Percentiles rank a stretch among this genome's conserved stretches.
Evolutionary conservation across 1,140 invertebrate genomes (phyloP).

Genomic region (Archivesica marissinica): DNA sequence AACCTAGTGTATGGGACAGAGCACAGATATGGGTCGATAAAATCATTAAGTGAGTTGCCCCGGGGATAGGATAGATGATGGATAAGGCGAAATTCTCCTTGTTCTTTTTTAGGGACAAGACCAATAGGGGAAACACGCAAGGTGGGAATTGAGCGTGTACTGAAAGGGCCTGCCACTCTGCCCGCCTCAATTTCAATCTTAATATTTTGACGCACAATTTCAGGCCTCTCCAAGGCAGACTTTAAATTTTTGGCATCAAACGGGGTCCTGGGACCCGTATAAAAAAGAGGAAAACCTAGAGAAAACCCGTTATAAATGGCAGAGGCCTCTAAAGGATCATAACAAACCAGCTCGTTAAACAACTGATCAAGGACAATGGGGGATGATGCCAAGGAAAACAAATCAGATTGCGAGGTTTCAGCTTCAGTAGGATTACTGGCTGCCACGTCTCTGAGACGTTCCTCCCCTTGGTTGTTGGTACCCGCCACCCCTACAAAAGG

Average conservation of each 20-base stretch:
- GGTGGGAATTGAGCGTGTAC: background rate
- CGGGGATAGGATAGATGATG: constrained; percentile 38
- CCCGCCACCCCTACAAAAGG: no score
- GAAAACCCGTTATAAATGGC: constrained; percentile 20
- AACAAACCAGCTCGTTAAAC: no score
- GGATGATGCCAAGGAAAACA: no score
- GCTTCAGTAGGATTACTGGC: background rate
- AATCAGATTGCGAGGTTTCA: no score
- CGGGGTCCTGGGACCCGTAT: background rate
- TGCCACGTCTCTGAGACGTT: background rate
- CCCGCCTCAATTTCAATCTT: background rate
- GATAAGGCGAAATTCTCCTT: constrained; percentile 13
- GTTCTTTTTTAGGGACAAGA: constrained; percentile 34
- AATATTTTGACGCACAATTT: background rate
- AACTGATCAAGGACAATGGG: no score
- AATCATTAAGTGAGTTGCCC: constrained; percentile 46
- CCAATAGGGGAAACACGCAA: constrained; percentile 18
- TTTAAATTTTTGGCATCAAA: constrained; percentile 36
- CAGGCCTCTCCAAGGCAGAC: background rate
- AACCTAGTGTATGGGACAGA: constrained; percentile 33
- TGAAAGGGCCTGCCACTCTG: background rate
- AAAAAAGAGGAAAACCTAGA: constrained; percentile 16
- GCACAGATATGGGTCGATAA: background rate
- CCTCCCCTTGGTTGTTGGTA: no score
- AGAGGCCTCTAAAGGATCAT: no score